Evolutionary conservation across 2,113 vertebrate species (phyloP).

Genomic region (Aspidoscelis tigris): DNA sequence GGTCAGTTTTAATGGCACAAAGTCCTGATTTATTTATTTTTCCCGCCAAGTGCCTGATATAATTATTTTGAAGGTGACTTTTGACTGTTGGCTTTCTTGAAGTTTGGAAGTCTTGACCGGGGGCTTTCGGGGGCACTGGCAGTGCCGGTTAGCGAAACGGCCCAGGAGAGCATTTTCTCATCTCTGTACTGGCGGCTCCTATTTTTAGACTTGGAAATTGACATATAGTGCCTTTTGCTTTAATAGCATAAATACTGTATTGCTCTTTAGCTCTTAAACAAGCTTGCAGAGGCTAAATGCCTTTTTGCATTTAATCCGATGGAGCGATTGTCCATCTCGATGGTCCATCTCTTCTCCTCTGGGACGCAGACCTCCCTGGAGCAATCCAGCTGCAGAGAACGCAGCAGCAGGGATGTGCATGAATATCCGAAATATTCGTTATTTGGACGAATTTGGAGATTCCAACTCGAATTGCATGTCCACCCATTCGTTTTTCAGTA

Average conservation of each 20-base stretch:
- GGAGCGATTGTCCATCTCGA: too few species aligned
- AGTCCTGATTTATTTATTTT: neutral
- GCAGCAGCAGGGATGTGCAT: too few species aligned
- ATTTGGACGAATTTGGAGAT: too few species aligned
- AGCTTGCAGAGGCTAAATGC: neutral
- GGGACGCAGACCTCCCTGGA: too few species aligned
- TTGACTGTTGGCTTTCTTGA: too few species aligned
- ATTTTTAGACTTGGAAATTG: neutral
- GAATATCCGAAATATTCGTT: too few species aligned
- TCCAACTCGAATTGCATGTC: too few species aligned
- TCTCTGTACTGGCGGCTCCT: neutral
- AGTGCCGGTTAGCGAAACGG: neutral
- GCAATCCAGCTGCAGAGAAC: too few species aligned
- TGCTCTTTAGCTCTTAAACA: neutral
- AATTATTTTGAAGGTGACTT: neutral
- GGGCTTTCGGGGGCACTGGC: neutral
- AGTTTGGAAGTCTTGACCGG: neutral
- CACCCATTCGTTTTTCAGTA: too few species aligned
- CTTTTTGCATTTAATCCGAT: too few species aligned
- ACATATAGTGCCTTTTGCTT: neutral
- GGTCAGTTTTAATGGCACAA: neutral
- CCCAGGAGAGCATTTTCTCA: neutral
- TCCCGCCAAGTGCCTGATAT: accelerated
- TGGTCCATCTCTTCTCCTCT: too few species aligned
- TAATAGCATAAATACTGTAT: neutral